Evolutionary conservation across 2,888 invertebrate species (phyloP).

Genomic region (Flexamia atlantica): DNA sequence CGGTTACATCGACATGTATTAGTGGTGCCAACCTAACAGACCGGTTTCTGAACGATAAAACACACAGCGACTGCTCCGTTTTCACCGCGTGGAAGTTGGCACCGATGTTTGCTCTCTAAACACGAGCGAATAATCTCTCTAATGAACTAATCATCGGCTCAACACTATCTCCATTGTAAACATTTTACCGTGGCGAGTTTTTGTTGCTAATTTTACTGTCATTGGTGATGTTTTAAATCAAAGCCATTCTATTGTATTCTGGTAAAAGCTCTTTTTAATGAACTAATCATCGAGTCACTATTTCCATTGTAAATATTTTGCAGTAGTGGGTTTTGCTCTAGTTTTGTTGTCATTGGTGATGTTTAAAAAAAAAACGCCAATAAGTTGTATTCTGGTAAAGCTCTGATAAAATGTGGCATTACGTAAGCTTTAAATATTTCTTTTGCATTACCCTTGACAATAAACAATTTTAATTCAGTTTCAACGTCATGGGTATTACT

Average conservation of each 20-base stretch:
- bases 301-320: constrained; percentile 26
- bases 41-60: constrained; percentile 30
- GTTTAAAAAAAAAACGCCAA: neutral
- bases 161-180: constrained; percentile 20
- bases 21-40: constrained; percentile 29
- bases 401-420: constrained; percentile 27
- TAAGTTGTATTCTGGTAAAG: neutral
- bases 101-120: constrained; percentile 35
- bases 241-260: neutral
- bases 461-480: no score
- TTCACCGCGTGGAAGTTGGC: constrained; percentile 2
- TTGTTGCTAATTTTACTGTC: neutral
- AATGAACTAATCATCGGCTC: constrained; percentile 55
- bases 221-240: neutral
- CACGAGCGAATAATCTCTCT: constrained; percentile 38
- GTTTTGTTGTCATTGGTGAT: neutral
- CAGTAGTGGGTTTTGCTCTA: constrained; percentile 1
- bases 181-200: constrained; percentile 32
- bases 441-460: no score
- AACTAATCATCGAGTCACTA: constrained; percentile 47
- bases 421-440: no score
- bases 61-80: neutral
- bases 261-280: constrained; percentile 25
- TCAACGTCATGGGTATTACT: no score
- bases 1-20: constrained; percentile 22